These are phyloP conservation scores for Cyprinodon tularosa DNA, from an alignment of 2,113 vertebrate genomes.

Conservation along the genomic window DNA sequence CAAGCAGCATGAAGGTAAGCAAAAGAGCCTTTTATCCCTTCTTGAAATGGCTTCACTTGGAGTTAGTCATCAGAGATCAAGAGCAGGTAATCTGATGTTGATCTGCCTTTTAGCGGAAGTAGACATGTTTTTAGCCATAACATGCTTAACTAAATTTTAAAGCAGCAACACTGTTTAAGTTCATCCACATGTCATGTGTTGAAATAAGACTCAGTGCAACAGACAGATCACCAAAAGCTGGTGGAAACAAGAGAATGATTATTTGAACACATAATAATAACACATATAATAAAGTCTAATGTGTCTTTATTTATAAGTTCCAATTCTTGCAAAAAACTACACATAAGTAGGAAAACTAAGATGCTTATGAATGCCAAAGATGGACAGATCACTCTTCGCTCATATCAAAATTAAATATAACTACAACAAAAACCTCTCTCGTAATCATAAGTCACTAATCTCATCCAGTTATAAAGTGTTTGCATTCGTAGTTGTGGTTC, in stretches of 20 bases:
- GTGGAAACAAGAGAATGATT: not conserved
- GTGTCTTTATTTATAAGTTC: too few species aligned
- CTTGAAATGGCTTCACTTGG: constrained; percentile 7
- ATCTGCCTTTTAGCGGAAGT: constrained; percentile 5
- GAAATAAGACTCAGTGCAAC: not conserved
- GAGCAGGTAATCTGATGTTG: constrained; percentile 11
- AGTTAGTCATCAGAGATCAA: constrained; percentile 19
- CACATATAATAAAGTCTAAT: too few species aligned
- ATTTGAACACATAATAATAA: too few species aligned
- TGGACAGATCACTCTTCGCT: too few species aligned
- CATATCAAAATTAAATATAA: too few species aligned
- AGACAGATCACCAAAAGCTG: not conserved
- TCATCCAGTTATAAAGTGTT: too few species aligned
- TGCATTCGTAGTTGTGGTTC: too few species aligned
- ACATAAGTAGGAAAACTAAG: too few species aligned
- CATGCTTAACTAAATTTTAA: not conserved
- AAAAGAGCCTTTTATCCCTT: constrained; percentile 6
- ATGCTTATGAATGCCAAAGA: too few species aligned
- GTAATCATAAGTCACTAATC: too few species aligned
- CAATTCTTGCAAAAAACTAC: too few species aligned
- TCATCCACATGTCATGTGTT: not conserved
- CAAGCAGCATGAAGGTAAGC: not conserved
- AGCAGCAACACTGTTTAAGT: not conserved
- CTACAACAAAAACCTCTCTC: too few species aligned
- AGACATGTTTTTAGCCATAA: not conserved